Percentiles rank a stretch among this genome's conserved stretches.
Evolutionary conservation across 2,888 invertebrate genomes (phyloP).

Genomic region (Candidula unifasciata): DNA sequence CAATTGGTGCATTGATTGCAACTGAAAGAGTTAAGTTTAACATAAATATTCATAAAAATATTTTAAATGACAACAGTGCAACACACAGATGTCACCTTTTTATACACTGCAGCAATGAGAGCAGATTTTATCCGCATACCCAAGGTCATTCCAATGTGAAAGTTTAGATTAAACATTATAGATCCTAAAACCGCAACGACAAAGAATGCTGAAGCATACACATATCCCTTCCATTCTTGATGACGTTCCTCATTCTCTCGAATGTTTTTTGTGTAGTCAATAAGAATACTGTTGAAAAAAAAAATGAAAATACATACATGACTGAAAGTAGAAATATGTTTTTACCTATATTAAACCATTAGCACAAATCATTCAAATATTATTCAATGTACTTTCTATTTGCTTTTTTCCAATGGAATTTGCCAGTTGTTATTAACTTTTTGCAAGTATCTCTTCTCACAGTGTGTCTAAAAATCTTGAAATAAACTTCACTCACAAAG

Average conservation of each 20-base stretch:
- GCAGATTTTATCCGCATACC: slow-evolving; percentile 94
- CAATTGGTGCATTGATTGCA: too few species aligned
- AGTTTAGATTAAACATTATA: slow-evolving; percentile 91
- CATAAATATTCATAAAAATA: too few species aligned
- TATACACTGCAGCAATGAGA: slow-evolving; percentile 91
- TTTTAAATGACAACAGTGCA: background rate
- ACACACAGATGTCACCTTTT: slow-evolving; percentile 81
- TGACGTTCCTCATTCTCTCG: slow-evolving; percentile 47
- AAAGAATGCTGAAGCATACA: slow-evolving; percentile 88
- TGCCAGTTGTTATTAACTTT: too few species aligned
- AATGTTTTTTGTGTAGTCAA: slow-evolving; percentile 51
- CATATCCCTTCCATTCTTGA: slow-evolving; percentile 88
- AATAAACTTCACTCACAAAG: too few species aligned
- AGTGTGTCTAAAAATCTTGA: too few species aligned
- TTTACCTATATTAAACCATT: too few species aligned
- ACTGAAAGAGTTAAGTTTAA: too few species aligned
- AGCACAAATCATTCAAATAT: too few species aligned
- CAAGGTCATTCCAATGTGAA: slow-evolving; percentile 87
- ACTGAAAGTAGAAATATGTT: background rate
- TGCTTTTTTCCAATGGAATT: too few species aligned
- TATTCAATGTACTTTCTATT: too few species aligned
- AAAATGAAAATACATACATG: background rate
- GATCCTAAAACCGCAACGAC: slow-evolving; percentile 88
- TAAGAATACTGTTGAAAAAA: slow-evolving; percentile 48
- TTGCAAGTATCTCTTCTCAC: too few species aligned